These are phyloP conservation scores for Scomber colias DNA, from an alignment of 2,113 vertebrate species.

Conservation along the genomic window DNA sequence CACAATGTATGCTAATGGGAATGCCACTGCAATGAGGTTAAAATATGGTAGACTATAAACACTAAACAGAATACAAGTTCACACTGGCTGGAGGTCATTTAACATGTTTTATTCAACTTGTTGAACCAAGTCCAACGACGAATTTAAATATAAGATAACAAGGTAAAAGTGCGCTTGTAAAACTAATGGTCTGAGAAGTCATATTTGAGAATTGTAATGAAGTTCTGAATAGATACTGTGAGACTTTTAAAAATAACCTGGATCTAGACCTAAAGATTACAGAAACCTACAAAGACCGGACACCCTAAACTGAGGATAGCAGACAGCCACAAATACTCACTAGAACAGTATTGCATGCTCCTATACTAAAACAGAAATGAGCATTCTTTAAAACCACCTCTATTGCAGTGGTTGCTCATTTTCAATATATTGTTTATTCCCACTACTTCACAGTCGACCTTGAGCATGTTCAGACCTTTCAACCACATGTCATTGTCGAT, in stretches of 20 bases:
- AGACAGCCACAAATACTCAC: too few relatives aligned
- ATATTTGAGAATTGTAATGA: background rate
- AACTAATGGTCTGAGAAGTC: constrained; percentile 4
- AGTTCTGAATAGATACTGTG: background rate
- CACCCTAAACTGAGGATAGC: too few relatives aligned
- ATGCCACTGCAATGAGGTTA: constrained; percentile 24
- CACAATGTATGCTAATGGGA: constrained; percentile 28
- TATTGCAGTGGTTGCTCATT: too few relatives aligned
- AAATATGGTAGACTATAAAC: constrained; percentile 56
- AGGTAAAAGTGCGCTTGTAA: constrained; percentile 14
- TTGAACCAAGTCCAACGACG: constrained; percentile 21
- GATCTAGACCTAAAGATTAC: background rate
- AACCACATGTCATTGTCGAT: too few relatives aligned
- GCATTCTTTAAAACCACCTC: too few relatives aligned
- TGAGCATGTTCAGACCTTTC: too few relatives aligned
- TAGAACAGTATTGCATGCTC: too few relatives aligned
- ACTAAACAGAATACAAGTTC: constrained; percentile 24
- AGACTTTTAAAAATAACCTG: too few relatives aligned
- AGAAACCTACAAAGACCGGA: too few relatives aligned
- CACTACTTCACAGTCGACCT: too few relatives aligned
- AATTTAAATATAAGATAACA: constrained; percentile 32
- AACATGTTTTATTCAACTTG: constrained; percentile 15
- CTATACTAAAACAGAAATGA: too few relatives aligned
- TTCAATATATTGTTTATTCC: too few relatives aligned
- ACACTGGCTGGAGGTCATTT: constrained; percentile 25